Evolutionary conservation across 2,113 vertebrate genomes (phyloP).

Genomic region (Phaethornis superciliosus): DNA sequence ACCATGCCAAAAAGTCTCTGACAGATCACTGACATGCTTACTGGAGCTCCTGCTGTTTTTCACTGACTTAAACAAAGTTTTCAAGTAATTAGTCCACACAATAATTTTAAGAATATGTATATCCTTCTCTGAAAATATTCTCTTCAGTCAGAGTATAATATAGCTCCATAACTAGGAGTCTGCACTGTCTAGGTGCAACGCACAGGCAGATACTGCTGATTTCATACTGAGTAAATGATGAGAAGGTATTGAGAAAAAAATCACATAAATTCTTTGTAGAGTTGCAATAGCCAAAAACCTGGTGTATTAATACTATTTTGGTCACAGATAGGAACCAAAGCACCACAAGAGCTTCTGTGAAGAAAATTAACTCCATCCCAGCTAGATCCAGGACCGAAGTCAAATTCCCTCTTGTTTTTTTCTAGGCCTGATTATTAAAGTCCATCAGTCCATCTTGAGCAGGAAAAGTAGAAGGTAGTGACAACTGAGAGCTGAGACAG

Average conservation of each 20-base stretch:
- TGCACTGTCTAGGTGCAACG: too few relatives aligned
- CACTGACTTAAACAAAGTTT: neutral
- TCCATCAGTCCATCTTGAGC: neutral
- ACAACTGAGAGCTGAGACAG: neutral
- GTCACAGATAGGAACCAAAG: neutral
- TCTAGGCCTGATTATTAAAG: neutral
- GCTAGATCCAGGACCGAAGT: neutral
- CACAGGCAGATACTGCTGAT: too few relatives aligned
- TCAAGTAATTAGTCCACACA: too few relatives aligned
- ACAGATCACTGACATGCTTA: neutral
- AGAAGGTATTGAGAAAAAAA: too few relatives aligned
- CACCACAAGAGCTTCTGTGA: neutral
- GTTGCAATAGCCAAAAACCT: neutral
- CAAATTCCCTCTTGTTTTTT: neutral
- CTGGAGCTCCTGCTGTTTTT: neutral
- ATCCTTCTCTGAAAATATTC: too few relatives aligned
- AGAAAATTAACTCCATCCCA: neutral
- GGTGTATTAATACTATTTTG: accelerated
- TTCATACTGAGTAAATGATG: too few relatives aligned
- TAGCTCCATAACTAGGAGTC: too few relatives aligned
- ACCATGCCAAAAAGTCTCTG: neutral
- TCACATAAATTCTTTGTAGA: too few relatives aligned
- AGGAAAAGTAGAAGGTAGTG: neutral
- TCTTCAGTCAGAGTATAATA: too few relatives aligned
- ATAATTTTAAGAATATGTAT: too few relatives aligned